A percentile compares a stretch with the other conserved stretches of the same genome.
Conservation (phyloP, 2,797 vertebrate species). For the Sebastes trivittatus region DNA sequence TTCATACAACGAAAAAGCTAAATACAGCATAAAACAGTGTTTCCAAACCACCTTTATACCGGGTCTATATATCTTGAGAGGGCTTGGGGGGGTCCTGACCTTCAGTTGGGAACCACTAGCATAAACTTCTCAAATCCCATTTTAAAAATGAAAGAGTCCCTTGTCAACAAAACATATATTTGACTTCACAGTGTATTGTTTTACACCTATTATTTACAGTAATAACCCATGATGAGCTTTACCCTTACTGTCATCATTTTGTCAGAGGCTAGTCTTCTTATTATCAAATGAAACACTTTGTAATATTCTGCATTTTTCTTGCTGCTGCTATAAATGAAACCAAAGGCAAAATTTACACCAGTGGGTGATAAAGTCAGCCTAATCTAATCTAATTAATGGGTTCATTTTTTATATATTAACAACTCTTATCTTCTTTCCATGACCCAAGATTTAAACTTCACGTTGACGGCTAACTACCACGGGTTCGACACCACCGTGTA, state of each 20-base stretch:
- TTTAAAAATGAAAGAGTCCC: background rate
- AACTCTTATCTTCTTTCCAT: constrained; percentile 32
- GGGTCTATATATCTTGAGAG: background rate
- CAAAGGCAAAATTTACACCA: background rate
- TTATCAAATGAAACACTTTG: background rate
- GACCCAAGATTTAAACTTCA: constrained; percentile 80
- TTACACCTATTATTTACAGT: background rate
- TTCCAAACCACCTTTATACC: background rate
- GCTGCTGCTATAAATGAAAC: background rate
- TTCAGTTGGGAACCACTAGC: background rate
- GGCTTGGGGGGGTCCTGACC: background rate
- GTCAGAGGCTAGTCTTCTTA: background rate
- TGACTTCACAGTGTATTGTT: background rate
- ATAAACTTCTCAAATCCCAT: background rate
- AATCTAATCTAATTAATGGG: constrained; percentile 17
- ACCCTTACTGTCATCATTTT: background rate
- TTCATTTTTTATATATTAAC: constrained; percentile 4
- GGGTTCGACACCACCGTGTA: constrained; percentile 82
- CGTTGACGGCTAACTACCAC: constrained; percentile 78
- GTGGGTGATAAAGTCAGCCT: background rate
- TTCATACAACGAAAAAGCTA: background rate
- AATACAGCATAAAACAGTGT: background rate
- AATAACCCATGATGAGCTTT: background rate
- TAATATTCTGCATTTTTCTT: background rate
- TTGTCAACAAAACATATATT: background rate